A percentile compares a stretch with the other conserved stretches of the same genome.
phyloP scores from a whole-genome alignment of 2,888 invertebrate species.

The Mayetiola destructor region DNA sequence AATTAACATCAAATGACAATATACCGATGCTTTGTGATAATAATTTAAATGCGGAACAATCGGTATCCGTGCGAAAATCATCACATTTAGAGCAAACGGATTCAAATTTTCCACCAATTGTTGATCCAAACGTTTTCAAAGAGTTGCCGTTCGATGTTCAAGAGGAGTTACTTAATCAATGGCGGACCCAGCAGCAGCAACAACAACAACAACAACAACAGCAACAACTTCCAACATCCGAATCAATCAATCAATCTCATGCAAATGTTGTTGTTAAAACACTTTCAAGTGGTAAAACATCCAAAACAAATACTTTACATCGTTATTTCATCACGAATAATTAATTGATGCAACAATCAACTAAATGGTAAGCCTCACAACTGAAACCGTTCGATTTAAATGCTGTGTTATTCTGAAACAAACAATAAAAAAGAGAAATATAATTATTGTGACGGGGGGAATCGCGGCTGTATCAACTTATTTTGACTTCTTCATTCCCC shows the following conservation, averaged over 20 bases:
- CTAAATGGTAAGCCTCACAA: too few relatives aligned
- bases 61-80: neutral
- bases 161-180: constrained; percentile 55
- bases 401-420: too few relatives aligned
- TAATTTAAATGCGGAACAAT: neutral
- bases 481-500: too few relatives aligned
- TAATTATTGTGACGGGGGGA: too few relatives aligned
- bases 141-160: constrained; percentile 57
- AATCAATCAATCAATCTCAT: constrained; percentile 23
- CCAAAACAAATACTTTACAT: constrained; percentile 47
- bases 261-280: constrained; percentile 13
- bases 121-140: constrained; percentile 52
- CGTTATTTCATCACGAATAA: constrained; percentile 55
- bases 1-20: constrained; percentile 18
- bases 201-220: constrained; percentile 19
- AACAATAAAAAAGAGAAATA: too few relatives aligned
- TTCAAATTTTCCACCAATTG: constrained; percentile 46
- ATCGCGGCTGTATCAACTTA: too few relatives aligned
- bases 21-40: neutral
- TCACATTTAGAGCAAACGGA: constrained; percentile 19
- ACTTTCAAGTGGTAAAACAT: neutral
- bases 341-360: constrained; percentile 30
- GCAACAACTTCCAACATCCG: constrained; percentile 17
- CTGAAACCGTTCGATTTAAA: too few relatives aligned
- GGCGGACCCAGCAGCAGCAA: constrained; percentile 32